Base-by-base conservation (phyloP, 1,140 invertebrate genomes). In the Eurosta solidaginis region DNA sequence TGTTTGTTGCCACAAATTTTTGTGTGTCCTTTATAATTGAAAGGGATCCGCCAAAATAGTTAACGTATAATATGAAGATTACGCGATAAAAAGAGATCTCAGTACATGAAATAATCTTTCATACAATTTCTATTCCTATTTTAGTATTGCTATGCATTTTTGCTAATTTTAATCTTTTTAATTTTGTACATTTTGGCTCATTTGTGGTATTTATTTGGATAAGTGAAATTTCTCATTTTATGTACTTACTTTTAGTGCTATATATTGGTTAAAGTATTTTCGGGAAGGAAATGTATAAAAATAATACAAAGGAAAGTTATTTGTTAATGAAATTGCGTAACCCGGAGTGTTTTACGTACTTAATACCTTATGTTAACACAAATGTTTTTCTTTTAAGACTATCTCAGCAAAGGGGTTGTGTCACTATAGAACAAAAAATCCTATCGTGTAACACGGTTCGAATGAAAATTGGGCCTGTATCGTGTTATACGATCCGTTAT, bases 241-340 rank as follows among this genome's bases (percentile, higher is more conserved):
- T 29, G 7, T 42, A 59, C n/a, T 20, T 68, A 40, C 9, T 68
- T 40, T 68, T 40, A 33, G 9, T 20, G 59, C 33, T 29, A 59
- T 17, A 29, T 3, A 59, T 33, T 33, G 36, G 59, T 68, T 40
- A 40, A 40, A 17, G n/a, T 40, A 40, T 68, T 68, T 68, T 68
- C 33, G 7, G 27, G 40, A 54, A 27, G 9, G 40, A 22, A 33
- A 40, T 20, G 20, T 68, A 33, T 40, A 6, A 10, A 40, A 68
- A 68, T 42, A 68, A 42, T 68, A 68, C 59, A 68, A 68, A 68
- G 5, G 54, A 68, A 68, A 68, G 14, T 68, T 40, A 68, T 68
- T 68, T 68, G 59, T 68, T 22, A 68, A n/a, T n/a, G n/a, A n/a
- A n/a, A n/a, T n/a, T n/a, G n/a, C n/a, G n/a, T n/a, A n/a, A n/a